Percentiles rank a stretch among this genome's conserved stretches.
phyloP scores from a whole-genome alignment of 2,113 vertebrate species.

The Gasterosteus aculeatus region DNA sequence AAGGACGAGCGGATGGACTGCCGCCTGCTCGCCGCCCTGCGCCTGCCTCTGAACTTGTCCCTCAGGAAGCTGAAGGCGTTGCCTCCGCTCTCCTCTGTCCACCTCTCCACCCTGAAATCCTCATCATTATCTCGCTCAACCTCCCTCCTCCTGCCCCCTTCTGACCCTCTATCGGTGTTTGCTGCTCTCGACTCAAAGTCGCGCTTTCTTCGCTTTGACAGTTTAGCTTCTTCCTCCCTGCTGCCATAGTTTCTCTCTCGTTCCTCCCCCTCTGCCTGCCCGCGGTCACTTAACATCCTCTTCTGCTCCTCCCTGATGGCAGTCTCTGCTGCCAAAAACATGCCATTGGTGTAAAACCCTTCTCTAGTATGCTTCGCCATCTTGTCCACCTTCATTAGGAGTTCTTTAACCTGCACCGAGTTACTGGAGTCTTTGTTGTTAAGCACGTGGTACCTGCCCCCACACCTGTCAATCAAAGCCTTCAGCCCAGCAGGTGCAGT shows the following conservation, averaged over 20 bases:
- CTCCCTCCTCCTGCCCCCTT: constrained; percentile 21
- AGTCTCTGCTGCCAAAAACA: constrained; percentile 74
- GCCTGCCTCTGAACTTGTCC: constrained; percentile 33
- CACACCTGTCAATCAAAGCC: constrained; percentile 75
- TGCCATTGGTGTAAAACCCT: constrained; percentile 72
- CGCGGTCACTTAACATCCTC: constrained; percentile 63
- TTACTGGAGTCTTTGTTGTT: constrained; percentile 77
- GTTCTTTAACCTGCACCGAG: constrained; percentile 65
- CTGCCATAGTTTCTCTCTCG: neutral
- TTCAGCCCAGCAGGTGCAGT: constrained; percentile 65
- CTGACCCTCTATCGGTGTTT: neutral
- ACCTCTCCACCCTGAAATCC: constrained; percentile 49
- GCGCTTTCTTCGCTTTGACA: constrained; percentile 63
- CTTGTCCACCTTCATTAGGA: constrained; percentile 74
- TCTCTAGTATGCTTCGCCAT: constrained; percentile 62
- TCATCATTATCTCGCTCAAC: constrained; percentile 25
- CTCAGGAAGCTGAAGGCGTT: constrained; percentile 35
- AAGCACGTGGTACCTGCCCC: constrained; percentile 78
- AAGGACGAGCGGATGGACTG: constrained; percentile 37
- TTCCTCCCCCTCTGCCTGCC: constrained; percentile 32
- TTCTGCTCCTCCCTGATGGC: constrained; percentile 76
- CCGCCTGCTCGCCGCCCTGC: constrained; percentile 12
- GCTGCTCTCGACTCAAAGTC: constrained; percentile 46
- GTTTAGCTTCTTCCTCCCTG: constrained; percentile 4
- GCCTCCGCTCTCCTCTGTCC: constrained; percentile 49